Percentiles rank a stretch among this genome's conserved stretches.
phyloP scores from a whole-genome alignment of 2,113 vertebrate species.

The Chitala chitala region DNA sequence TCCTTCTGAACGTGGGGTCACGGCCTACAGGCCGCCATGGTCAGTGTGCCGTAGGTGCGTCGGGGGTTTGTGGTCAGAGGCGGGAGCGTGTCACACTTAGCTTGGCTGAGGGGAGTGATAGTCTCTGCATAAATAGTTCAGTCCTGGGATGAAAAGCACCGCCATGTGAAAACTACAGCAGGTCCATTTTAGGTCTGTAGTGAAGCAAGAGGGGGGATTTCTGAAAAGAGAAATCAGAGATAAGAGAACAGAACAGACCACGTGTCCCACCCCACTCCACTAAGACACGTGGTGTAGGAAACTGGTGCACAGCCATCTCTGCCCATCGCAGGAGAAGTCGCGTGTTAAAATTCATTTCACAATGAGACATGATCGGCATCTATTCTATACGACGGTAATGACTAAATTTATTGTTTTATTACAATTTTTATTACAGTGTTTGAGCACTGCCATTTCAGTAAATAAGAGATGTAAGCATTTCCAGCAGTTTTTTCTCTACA shows the following conservation, averaged over 20 bases:
- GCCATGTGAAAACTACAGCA: conserved; percentile 74
- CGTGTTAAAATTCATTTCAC: too few species aligned
- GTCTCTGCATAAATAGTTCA: conserved; percentile 83
- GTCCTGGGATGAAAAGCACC: conserved; percentile 52
- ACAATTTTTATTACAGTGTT: too few species aligned
- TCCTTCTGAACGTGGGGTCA: too few species aligned
- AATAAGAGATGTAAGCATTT: background rate
- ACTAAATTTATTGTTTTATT: too few species aligned
- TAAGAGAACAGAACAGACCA: conserved; percentile 16
- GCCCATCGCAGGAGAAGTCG: too few species aligned
- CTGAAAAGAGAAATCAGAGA: conserved; percentile 58
- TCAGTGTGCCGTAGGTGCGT: conserved; percentile 35
- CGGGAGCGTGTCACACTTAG: conserved; percentile 41
- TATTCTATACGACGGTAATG: too few species aligned
- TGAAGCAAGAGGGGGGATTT: conserved; percentile 97
- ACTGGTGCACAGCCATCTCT: too few species aligned
- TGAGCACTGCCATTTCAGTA: too few species aligned
- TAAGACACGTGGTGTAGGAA: too few species aligned
- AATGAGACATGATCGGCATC: too few species aligned
- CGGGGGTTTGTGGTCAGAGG: conserved; percentile 30
- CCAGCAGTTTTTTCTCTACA: background rate
- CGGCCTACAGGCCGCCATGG: conserved; percentile 28
- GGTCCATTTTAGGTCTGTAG: conserved; percentile 99
- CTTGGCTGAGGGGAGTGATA: conserved; percentile 71
- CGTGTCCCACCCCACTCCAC: too few species aligned